phyloP scores from a whole-genome alignment of 2,888 invertebrate species.

The Coremacera marginata region DNA sequence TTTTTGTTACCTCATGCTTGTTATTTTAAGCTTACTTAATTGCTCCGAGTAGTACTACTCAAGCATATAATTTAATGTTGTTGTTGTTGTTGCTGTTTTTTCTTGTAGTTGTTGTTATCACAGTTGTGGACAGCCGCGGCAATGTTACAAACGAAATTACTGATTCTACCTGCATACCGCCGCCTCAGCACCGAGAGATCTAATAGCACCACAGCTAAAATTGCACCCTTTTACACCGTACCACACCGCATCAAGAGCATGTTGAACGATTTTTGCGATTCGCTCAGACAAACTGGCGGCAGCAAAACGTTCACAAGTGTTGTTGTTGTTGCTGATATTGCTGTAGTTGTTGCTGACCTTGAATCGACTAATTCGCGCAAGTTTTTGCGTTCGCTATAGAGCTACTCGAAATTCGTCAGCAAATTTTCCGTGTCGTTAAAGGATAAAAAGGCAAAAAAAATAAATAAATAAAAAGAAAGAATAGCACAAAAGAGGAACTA shows the following conservation, averaged over 20 bases:
- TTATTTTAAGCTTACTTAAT: too few species aligned
- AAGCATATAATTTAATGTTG: too few species aligned
- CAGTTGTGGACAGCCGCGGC: too few species aligned
- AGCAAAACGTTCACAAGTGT: constrained; percentile 19
- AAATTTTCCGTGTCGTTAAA: too few species aligned
- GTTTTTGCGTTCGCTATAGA: background rate
- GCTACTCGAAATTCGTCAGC: too few species aligned
- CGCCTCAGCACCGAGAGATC: background rate
- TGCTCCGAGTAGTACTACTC: too few species aligned
- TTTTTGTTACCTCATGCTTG: too few species aligned
- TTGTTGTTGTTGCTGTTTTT: too few species aligned
- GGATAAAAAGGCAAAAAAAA: background rate
- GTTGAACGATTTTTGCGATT: constrained; percentile 15
- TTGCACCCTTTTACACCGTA: background rate
- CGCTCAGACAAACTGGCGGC: constrained; percentile 32
- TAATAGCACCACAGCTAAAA: too few species aligned
- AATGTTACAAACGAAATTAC: too few species aligned
- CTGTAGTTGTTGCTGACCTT: background rate
- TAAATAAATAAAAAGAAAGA: background rate
- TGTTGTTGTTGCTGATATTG: background rate
- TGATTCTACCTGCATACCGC: background rate
- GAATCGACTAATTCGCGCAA: background rate
- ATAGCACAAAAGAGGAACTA: background rate
- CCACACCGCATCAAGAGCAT: background rate
- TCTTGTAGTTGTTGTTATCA: too few species aligned